Evolutionary conservation across 2,113 vertebrate species (phyloP).

Genomic region (Engraulis encrasicolus): DNA sequence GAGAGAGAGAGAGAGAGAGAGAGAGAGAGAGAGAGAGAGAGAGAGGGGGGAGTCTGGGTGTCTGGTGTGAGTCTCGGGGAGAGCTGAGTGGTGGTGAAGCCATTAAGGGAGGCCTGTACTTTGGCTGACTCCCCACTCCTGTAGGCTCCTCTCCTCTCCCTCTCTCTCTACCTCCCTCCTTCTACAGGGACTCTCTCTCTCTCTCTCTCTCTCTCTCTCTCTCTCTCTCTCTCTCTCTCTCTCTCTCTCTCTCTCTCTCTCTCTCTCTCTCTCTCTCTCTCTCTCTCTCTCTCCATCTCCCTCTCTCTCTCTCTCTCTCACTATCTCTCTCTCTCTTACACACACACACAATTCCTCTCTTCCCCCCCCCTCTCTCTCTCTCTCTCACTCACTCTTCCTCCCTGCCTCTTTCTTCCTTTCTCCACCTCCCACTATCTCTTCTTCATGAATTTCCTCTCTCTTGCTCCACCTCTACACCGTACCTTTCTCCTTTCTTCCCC

Average conservation of each 20-base stretch:
- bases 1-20: too few relatives aligned
- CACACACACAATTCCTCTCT: too few relatives aligned
- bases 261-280: conserved; percentile 10
- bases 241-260: conserved; percentile 28
- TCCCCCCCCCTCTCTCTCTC: neutral
- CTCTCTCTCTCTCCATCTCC: neutral
- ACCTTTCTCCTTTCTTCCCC: too few relatives aligned
- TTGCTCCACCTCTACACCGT: too few relatives aligned
- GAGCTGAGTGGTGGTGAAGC: conserved; percentile 66
- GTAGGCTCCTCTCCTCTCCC: conserved; percentile 52
- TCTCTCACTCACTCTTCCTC: conserved; percentile 36
- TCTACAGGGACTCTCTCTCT: too few relatives aligned
- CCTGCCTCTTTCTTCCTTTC: conserved; percentile 45
- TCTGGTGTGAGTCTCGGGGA: conserved; percentile 70
- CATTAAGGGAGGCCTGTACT: conserved; percentile 77
- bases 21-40: neutral
- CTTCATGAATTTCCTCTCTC: too few relatives aligned
- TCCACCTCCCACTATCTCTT: neutral
- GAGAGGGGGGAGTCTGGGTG: conserved; percentile 68
- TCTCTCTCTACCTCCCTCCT: neutral
- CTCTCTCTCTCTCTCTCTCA: neutral
- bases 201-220: conserved; percentile 46
- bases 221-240: neutral
- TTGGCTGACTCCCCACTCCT: conserved; percentile 78
- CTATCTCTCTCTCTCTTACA: neutral